phyloP scores from a whole-genome alignment of 1,140 invertebrate species.

The Zophobas morio region DNA sequence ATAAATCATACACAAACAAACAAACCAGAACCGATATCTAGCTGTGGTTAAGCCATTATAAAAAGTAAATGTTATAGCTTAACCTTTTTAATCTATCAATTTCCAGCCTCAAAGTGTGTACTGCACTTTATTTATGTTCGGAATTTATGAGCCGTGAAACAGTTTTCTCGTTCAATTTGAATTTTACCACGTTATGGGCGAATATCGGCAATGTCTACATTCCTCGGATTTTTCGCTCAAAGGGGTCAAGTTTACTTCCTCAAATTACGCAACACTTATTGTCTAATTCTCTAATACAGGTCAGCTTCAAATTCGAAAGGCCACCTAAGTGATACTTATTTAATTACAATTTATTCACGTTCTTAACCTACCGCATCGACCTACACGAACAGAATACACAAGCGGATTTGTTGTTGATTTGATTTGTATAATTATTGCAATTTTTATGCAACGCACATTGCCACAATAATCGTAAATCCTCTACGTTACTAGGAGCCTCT shows the following conservation, averaged over 20 bases:
- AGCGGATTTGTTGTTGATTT: slow-evolving; percentile 43
- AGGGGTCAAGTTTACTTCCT: slow-evolving; percentile 10
- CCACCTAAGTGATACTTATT: slow-evolving; percentile 40
- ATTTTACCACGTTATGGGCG: slow-evolving; percentile 13
- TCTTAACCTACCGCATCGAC: slow-evolving; percentile 52
- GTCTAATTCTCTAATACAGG: background rate
- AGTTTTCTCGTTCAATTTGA: slow-evolving; percentile 48
- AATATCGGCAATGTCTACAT: background rate
- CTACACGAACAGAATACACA: slow-evolving; percentile 36
- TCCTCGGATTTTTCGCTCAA: background rate
- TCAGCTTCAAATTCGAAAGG: slow-evolving; percentile 33
- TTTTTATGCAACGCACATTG: slow-evolving; percentile 54
- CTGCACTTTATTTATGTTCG: slow-evolving; percentile 37
- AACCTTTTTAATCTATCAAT: slow-evolving; percentile 50
- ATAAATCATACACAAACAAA: slow-evolving; percentile 43
- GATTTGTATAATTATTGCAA: slow-evolving; percentile 56
- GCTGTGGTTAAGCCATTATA: slow-evolving; percentile 47
- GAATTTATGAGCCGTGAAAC: slow-evolving; percentile 53
- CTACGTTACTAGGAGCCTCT: slow-evolving; percentile 53
- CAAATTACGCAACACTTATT: background rate
- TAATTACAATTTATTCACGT: slow-evolving; percentile 46
- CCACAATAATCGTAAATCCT: slow-evolving; percentile 57
- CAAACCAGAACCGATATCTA: slow-evolving; percentile 45
- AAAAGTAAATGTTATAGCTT: slow-evolving; percentile 46
- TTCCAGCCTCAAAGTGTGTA: slow-evolving; percentile 35